A percentile compares a stretch with the other conserved stretches of the same genome.
Evolutionary conservation across 2,113 vertebrate species (phyloP).

Genomic region (Struthio camelus): DNA sequence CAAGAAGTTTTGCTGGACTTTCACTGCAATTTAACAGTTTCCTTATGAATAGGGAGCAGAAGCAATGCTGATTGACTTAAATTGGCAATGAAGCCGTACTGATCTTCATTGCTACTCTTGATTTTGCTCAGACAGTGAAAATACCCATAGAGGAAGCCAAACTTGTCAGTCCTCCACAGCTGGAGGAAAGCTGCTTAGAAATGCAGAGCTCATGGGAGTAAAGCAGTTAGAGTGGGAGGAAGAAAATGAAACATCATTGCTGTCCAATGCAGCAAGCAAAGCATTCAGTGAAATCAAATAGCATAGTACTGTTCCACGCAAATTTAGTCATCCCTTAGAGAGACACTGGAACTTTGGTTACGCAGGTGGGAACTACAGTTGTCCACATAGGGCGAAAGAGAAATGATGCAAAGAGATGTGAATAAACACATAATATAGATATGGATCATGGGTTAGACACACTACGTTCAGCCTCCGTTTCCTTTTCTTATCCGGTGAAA

Average conservation of each 20-base stretch:
- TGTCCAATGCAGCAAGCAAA: not conserved
- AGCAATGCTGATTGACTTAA: not conserved
- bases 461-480: not conserved
- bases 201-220: not conserved
- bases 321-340: not conserved
- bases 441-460: not conserved
- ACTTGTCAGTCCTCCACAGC: not conserved
- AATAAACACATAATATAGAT: fast-evolving
- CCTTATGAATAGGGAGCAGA: not conserved
- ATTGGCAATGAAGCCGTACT: not conserved
- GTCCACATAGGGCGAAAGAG: fast-evolving
- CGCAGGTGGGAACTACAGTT: not conserved
- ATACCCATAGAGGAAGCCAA: not conserved
- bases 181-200: not conserved
- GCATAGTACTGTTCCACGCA: not conserved
- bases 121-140: not conserved
- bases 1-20: not conserved
- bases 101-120: not conserved
- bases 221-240: not conserved
- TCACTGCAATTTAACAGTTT: not conserved
- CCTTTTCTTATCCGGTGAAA: not conserved
- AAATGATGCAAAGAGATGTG: not conserved
- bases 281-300: not conserved
- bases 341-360: not conserved
- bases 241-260: not conserved